Evolutionary conservation across 2,888 invertebrate genomes (phyloP).

Genomic region (Rotaria magnacalcarata): DNA sequence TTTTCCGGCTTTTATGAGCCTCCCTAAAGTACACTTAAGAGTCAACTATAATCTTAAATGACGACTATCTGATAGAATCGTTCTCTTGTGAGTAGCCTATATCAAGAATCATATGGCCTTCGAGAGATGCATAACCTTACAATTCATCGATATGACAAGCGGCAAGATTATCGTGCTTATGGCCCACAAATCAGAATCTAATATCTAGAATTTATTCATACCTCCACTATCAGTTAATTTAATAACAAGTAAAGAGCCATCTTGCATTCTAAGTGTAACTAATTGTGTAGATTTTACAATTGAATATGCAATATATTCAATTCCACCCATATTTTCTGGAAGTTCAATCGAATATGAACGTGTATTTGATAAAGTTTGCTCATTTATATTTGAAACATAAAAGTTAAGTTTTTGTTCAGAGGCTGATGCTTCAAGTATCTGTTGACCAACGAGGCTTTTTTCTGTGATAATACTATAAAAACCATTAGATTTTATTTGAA

Average conservation of each 20-base stretch:
- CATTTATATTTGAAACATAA: neutral
- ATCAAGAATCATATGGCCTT: no score
- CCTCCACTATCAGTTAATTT: slow-evolving; percentile 24
- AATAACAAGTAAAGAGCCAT: slow-evolving; percentile 27
- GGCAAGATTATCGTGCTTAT: no score
- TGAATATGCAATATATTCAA: slow-evolving; percentile 24
- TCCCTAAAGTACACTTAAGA: no score
- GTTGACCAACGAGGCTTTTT: neutral
- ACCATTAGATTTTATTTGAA: neutral
- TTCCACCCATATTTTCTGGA: slow-evolving; percentile 9
- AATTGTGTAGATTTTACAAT: neutral
- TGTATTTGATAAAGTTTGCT: neutral
- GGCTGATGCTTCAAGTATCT: neutral
- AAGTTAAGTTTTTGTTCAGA: neutral
- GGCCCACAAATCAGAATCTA: no score
- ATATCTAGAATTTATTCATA: neutral
- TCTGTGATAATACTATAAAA: neutral
- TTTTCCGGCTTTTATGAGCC: no score
- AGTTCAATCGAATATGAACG: slow-evolving; percentile 19
- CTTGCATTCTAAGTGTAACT: neutral
- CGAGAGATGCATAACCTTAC: no score
- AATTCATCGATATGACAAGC: no score
- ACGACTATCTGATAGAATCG: no score
- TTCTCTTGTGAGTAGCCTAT: no score
- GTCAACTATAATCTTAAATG: no score